A percentile compares a stretch with the other conserved stretches of the same genome.
Conservation (phyloP, 2,797 vertebrate genomes). For the Cyclura pinguis region DNA sequence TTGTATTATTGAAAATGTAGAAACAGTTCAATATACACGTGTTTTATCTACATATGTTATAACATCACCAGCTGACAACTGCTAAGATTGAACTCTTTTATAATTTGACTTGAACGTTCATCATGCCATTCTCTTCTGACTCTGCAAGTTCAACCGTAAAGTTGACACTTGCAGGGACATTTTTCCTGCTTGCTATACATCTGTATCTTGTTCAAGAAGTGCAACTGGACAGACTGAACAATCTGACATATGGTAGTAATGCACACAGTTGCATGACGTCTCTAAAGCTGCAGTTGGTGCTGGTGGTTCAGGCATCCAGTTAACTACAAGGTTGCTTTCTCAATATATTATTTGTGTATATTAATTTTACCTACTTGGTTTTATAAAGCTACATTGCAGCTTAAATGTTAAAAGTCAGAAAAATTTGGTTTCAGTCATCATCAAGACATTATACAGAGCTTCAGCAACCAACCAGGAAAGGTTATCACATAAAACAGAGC, state of each 20-base stretch:
- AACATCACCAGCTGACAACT: neutral
- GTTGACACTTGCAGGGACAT: neutral
- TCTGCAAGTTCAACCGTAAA: neutral
- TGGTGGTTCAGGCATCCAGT: neutral
- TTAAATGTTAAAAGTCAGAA: neutral
- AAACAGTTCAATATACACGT: neutral
- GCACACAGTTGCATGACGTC: neutral
- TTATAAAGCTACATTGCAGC: neutral
- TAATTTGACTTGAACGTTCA: neutral
- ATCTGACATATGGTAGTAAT: neutral
- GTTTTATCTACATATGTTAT: neutral
- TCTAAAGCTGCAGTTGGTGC: neutral
- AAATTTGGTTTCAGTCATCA: neutral
- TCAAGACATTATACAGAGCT: neutral
- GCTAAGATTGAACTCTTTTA: neutral
- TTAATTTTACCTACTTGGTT: neutral
- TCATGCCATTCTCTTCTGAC: neutral
- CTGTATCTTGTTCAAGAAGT: too few species aligned
- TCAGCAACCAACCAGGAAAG: neutral
- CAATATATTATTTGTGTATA: neutral
- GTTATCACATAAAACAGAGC: neutral
- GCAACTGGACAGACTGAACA: neutral
- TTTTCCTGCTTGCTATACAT: neutral
- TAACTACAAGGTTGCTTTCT: neutral
- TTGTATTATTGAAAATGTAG: too few species aligned